Evolutionary conservation across 2,113 vertebrate species (phyloP).

Genomic region (Solea senegalensis): DNA sequence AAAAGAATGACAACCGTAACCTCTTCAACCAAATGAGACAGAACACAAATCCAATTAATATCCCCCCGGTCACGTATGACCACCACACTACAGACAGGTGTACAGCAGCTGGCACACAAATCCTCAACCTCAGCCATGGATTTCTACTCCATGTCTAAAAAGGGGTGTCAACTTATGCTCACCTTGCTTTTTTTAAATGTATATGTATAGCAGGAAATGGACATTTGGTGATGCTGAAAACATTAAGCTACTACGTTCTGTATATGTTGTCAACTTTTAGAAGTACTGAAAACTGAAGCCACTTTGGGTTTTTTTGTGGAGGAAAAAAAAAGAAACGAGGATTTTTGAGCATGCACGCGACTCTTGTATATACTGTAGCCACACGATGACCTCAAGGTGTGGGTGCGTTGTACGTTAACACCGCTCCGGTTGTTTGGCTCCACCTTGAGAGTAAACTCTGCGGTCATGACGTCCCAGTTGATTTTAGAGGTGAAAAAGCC

Average conservation of each 20-base stretch:
- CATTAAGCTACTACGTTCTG: slow-evolving; percentile 37
- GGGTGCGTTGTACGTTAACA: slow-evolving; percentile 37
- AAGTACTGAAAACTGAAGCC: slow-evolving; percentile 76
- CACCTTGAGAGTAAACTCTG: slow-evolving; percentile 50
- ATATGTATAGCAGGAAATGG: slow-evolving; percentile 7
- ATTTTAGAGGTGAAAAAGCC: slow-evolving; percentile 42
- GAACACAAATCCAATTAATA: slow-evolving; percentile 15
- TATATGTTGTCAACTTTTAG: slow-evolving; percentile 54
- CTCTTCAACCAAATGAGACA: neutral
- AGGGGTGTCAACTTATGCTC: neutral
- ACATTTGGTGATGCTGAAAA: slow-evolving; percentile 38
- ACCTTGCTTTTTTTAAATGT: neutral
- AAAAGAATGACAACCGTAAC: neutral
- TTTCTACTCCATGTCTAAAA: slow-evolving; percentile 23
- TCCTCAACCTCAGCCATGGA: slow-evolving; percentile 9
- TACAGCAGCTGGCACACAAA: slow-evolving; percentile 2
- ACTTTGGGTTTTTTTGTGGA: slow-evolving; percentile 61
- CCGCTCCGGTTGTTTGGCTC: slow-evolving; percentile 36
- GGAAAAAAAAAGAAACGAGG: slow-evolving; percentile 35
- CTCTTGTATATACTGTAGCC: slow-evolving; percentile 74
- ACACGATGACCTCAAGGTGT: slow-evolving; percentile 35
- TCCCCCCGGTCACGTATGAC: neutral
- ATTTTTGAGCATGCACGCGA: slow-evolving; percentile 69
- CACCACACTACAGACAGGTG: slow-evolving; percentile 30
- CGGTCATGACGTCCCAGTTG: slow-evolving; percentile 7